Base-by-base conservation (phyloP, 2,888 invertebrate species). In the Pristionchus exspectatus region DNA sequence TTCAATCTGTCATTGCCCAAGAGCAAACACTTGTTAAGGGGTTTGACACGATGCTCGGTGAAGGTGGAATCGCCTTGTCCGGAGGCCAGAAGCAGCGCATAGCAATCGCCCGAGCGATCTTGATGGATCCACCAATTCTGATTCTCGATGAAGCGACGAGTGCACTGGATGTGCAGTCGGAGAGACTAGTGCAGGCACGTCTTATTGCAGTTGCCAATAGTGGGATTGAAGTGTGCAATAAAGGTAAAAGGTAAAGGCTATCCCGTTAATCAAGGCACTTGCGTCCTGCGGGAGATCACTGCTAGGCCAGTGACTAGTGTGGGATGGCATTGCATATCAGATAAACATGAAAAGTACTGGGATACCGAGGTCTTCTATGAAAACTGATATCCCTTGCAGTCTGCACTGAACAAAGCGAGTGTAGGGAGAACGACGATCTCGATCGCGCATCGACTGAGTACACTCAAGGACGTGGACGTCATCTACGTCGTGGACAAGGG, bases 401-500 rank as follows among this genome's bases (percentile, higher is more conserved):
- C 90, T 87, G 93, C 93, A 16, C 90, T 93, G 18, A 91, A 91
- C 27, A 90, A 91, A 63, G 92, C 93, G 0, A 90, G 91, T 10
- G 85, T 90, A 16, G 92, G 92, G 7, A 74, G 93, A 18, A 93
- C 93, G n/a, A 93, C 93, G 0, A 90, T 93, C 12, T 89, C 91
- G 21, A 92, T 93, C 66, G 93, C 93, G 38, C 93, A 93, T 89
- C 85, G 93, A 33, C 88, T 94, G 74, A 93, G 92, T 86, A 93
- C 93, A 33, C 77, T 94, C 30, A 91, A 91, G 69, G 90, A 92
- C 38, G 92, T 90, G 2, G 63, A 92, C 56, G 87, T 88, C 27
- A 92, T 92, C 50, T 89, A 92, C 30, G 91, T 92, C 0, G 56
- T 92, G 33, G 91, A 92, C n/a, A 85, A 90, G 10, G 88, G 92